Evolutionary conservation across 2,113 vertebrate genomes (phyloP).

Genomic region (Channa argus): DNA sequence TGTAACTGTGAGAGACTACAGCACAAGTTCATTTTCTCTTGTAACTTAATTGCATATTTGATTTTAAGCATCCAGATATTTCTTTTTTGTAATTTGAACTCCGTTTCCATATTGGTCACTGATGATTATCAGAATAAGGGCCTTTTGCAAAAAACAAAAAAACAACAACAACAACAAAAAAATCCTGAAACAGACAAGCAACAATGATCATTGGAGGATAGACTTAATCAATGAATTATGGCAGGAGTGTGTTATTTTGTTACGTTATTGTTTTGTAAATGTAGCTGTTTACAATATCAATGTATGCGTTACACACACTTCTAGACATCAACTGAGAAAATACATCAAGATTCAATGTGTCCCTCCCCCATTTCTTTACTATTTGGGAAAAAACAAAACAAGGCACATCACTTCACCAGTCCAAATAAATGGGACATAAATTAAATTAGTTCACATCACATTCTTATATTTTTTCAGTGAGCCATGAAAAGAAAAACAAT

Average conservation of each 20-base stretch:
- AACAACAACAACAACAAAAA: too few species aligned
- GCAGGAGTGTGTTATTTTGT: background rate
- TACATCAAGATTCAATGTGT: background rate
- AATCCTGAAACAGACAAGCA: background rate
- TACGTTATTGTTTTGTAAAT: background rate
- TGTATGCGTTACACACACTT: background rate
- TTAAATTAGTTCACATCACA: background rate
- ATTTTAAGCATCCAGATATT: background rate
- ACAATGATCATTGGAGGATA: background rate
- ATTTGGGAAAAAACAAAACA: background rate
- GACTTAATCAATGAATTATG: too few species aligned
- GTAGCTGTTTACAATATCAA: background rate
- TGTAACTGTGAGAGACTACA: background rate
- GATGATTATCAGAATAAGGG: background rate
- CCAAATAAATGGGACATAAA: background rate
- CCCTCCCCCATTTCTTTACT: background rate
- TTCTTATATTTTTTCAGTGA: background rate
- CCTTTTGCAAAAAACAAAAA: too few species aligned
- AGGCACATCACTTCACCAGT: background rate
- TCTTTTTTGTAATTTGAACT: background rate
- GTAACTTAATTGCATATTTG: background rate
- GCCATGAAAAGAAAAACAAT: background rate
- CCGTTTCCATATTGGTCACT: background rate
- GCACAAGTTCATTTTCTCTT: too few species aligned
- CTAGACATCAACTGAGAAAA: background rate